Evolutionary conservation across 2,797 vertebrate genomes (phyloP), one percentile per base, ranked within the genome.

Genomic region (Microcaecilia unicolor): DNA sequence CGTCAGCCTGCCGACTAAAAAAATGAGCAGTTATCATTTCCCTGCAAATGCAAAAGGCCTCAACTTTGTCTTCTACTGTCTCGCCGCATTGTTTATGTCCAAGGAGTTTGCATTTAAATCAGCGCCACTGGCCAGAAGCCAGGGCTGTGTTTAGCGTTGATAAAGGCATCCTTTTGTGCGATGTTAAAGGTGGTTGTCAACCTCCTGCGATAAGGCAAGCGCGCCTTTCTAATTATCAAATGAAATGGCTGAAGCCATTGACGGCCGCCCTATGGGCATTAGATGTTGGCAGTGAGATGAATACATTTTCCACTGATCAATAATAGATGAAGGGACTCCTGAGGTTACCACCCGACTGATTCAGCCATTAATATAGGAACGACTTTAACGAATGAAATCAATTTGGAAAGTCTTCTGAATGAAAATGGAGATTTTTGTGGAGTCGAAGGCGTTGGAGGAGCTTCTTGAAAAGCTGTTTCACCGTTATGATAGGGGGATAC

Each of bases 191-290:
- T 39, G 40, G 48, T 39, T 27, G 26, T 37, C 64, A 56, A 44
- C 51, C 58, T 24, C 4, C 0, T 25, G 9, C 41, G 61, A 66
- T 61, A 55, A n/a, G n/a, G n/a, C 66, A 67, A n/a, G 65, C 37
- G 31, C 48, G 31, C 48, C 26, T 72, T 55, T 52, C 6, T 32
- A 64, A 60, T 32, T 48, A 61, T 52, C 52, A 51, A 36, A 63
- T 51, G 52, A 56, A 64, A 51, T 1, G 3, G 44, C 41, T 59
- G 22, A n/a, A 35, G 8, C 31, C 36, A 48, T 41, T 35, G 40
- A 48, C 48, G 37, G 37, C 39, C 38, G 40, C 51, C 58, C 51
- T 7, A 5, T 37, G 38, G 61, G 46, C 34, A 6, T 25, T 39
- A 29, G 45, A 17, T 4, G 41, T 48, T 10, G 23, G 56, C 9